A percentile compares a stretch with the other conserved stretches of the same genome.
phyloP scores from a whole-genome alignment of 2,888 invertebrate genomes.

The Hedya salicella region DNA sequence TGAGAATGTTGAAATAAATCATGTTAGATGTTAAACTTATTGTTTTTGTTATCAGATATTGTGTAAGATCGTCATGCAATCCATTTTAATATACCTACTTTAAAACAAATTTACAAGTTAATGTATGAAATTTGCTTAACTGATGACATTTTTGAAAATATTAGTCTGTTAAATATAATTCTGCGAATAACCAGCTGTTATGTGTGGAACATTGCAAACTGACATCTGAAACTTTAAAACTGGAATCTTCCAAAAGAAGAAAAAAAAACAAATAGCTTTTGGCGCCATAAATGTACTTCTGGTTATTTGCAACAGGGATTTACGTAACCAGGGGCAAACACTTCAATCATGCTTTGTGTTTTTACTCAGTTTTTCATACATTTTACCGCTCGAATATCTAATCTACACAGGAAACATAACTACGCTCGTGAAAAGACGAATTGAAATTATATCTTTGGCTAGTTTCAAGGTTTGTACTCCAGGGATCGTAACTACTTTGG shows the following conservation, averaged over 20 bases:
- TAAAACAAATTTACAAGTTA: not conserved
- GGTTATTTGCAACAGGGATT: conserved; percentile 1
- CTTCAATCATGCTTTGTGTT: not conserved
- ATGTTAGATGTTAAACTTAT: conserved; percentile 1
- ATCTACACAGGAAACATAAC: too few relatives aligned
- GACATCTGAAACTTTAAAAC: too few relatives aligned
- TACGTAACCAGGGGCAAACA: conserved; percentile 26
- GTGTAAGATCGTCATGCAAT: conserved; percentile 8
- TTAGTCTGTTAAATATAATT: conserved; percentile 27
- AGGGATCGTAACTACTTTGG: too few relatives aligned
- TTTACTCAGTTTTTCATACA: too few relatives aligned
- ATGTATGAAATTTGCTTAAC: not conserved
- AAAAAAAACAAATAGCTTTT: too few relatives aligned
- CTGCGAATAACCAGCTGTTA: conserved; percentile 10
- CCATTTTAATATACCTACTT: not conserved
- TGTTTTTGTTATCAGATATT: conserved; percentile 1
- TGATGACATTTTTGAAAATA: not conserved
- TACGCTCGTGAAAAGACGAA: too few relatives aligned
- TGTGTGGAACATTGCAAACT: not conserved
- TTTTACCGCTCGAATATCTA: not conserved
- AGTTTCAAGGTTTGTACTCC: too few relatives aligned
- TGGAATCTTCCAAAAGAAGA: too few relatives aligned
- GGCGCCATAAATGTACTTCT: too few relatives aligned
- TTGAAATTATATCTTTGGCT: too few relatives aligned
- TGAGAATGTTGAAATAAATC: not conserved